Evolutionary conservation across 1,140 invertebrate species (phyloP), one percentile per base, ranked within the genome.

Genomic region (Ceratosolen fusciceps): DNA sequence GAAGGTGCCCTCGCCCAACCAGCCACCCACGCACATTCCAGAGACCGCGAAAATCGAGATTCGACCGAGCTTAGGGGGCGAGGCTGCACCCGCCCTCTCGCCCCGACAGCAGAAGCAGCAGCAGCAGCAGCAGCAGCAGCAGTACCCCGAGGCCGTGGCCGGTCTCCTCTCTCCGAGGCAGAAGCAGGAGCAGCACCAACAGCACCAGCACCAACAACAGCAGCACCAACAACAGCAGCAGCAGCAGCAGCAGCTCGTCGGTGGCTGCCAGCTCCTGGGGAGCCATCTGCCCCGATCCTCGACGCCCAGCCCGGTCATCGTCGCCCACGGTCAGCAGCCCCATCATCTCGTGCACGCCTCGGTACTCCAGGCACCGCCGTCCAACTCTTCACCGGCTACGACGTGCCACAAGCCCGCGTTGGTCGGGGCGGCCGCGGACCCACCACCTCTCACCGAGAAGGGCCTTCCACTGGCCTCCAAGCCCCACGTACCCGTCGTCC

Each of bases 261-360:
- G 84, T 9, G 88, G 80, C 76, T 80, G 86, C 39, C 88, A 90
- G 62, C 73, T 90, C 8, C 58, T 90, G 9, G n/a, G 67, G 0
- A 87, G 87, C 1, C 89, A 89, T 29, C 77, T 89, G 24, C 84
- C 88, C 10, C 83, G 85, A 16, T 84, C 87, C 21, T 91, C 90
- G 0, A 90, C 90, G 7, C 90, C 90, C 2, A 92, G 90, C 84
- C 91, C 91, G 1, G 91, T 92, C 4, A 92, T 92, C 80, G 90
- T 92, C 0, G 83, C 90, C 21, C 89, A 90, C 54, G 85, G 87
- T 34, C 89, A 88, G 34, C 89, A 88, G 34, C 37, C 84, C 16
- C 85, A 87, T n/a, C n/a, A n/a, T 29, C 9, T 89, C 1, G 76
- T 84, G 7, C 88, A 89, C 39, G 87, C 89, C 26, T 83, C 87